Evolutionary conservation across 2,888 invertebrate genomes (phyloP).

Genomic region (Acholoe squamosa): DNA sequence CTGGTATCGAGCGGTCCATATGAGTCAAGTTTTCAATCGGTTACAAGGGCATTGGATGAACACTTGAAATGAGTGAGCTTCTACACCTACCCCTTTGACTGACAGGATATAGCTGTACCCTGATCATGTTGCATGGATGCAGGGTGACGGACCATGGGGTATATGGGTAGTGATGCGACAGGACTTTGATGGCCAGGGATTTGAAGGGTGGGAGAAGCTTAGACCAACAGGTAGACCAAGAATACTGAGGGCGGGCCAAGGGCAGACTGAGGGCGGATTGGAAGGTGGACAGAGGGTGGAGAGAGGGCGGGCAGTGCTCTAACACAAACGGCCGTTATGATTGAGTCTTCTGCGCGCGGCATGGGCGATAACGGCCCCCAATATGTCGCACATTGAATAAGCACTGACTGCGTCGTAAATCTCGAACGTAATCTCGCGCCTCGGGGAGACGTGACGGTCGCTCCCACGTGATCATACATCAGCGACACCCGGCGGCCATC

Average conservation of each 20-base stretch:
- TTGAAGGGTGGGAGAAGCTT: background rate
- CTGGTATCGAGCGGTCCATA: too few relatives aligned
- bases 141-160: background rate
- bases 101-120: too few relatives aligned
- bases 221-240: background rate
- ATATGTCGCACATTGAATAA: slow-evolving; percentile 55
- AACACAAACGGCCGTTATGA: slow-evolving; percentile 10
- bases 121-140: too few relatives aligned
- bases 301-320: background rate
- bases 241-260: background rate
- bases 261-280: background rate
- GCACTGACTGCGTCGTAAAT: slow-evolving; percentile 44
- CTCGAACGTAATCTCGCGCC: slow-evolving; percentile 21
- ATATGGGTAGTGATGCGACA: background rate
- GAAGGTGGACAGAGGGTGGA: background rate
- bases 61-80: too few relatives aligned
- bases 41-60: too few relatives aligned
- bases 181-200: background rate
- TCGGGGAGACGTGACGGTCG: slow-evolving; percentile 38
- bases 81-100: background rate
- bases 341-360: slow-evolving; percentile 3
- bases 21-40: too few relatives aligned
- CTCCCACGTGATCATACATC: slow-evolving; percentile 45
- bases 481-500: slow-evolving; percentile 33
- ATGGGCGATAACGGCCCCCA: background rate